phyloP scores from a whole-genome alignment of 2,888 invertebrate species.

The Bruchidius siliquastri region DNA sequence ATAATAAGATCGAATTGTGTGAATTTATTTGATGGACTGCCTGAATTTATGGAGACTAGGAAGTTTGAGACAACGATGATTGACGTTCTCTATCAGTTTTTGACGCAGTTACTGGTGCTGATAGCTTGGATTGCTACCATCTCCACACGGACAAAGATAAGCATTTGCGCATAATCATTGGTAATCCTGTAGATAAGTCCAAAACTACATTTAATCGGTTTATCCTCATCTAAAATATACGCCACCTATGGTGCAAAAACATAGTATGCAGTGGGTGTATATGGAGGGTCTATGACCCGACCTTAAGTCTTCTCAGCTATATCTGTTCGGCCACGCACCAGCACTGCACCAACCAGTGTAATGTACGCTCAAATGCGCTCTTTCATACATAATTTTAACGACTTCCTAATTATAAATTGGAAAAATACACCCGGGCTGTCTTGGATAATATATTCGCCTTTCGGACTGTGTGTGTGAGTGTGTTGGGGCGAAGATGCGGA shows the following conservation, averaged over 20 bases:
- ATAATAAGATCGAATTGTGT: not conserved
- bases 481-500: not conserved
- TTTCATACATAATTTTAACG: slow-evolving; percentile 27
- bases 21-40: not conserved
- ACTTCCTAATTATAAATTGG: slow-evolving; percentile 26
- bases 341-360: slow-evolving; percentile 23
- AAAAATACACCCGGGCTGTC: not conserved
- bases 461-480: not conserved
- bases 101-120: no score
- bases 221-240: no score
- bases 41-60: no score
- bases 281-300: slow-evolving; percentile 43
- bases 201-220: no score
- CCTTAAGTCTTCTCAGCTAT: slow-evolving; percentile 13
- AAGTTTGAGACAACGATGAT: no score
- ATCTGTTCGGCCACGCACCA: slow-evolving; percentile 30
- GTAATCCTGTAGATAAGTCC: no score
- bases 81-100: no score
- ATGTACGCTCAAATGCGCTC: slow-evolving; percentile 25
- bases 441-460: not conserved
- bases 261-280: slow-evolving; percentile 44
- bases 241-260: slow-evolving; percentile 11
- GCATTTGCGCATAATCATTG: no score
- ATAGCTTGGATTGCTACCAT: no score
- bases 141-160: no score